These are phyloP conservation scores for Campoplex capitator DNA, from an alignment of 2,888 invertebrate genomes.

Conservation along the genomic window DNA sequence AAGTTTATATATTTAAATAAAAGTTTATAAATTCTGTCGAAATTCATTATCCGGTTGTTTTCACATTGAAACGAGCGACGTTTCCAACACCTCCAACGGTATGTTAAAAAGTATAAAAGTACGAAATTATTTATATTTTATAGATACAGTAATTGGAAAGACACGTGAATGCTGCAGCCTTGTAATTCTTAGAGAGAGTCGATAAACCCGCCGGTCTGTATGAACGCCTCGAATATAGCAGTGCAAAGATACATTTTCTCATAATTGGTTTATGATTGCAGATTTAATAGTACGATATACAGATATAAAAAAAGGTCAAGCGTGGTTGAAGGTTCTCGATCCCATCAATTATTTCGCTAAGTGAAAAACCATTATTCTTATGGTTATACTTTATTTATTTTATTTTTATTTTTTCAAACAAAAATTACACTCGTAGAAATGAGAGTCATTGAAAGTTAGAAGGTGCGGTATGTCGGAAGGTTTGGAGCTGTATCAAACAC, in stretches of 20 bases:
- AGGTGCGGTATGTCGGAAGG: background rate
- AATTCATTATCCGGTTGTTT: background rate
- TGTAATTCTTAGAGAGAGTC: slow-evolving; percentile 60
- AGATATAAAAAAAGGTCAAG: slow-evolving; percentile 45
- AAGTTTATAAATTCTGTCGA: background rate
- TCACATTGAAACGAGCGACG: background rate
- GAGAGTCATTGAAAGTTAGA: background rate
- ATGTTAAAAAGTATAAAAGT: background rate
- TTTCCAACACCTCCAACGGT: background rate
- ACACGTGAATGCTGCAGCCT: slow-evolving; percentile 58
- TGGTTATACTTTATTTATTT: background rate
- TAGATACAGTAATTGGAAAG: background rate
- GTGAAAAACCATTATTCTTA: background rate
- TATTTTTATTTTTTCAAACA: background rate
- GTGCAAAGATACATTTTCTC: slow-evolving; percentile 48
- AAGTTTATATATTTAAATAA: background rate
- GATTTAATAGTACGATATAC: slow-evolving; percentile 17
- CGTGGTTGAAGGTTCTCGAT: slow-evolving; percentile 44
- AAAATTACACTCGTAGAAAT: background rate
- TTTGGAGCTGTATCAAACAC: background rate
- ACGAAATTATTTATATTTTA: background rate
- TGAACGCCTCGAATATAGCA: background rate
- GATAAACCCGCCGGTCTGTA: slow-evolving; percentile 14
- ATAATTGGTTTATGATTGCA: slow-evolving; percentile 57
- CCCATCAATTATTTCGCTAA: background rate